Base-by-base conservation (phyloP, 2,888 invertebrate species). In the Temnothorax unifasciatus region DNA sequence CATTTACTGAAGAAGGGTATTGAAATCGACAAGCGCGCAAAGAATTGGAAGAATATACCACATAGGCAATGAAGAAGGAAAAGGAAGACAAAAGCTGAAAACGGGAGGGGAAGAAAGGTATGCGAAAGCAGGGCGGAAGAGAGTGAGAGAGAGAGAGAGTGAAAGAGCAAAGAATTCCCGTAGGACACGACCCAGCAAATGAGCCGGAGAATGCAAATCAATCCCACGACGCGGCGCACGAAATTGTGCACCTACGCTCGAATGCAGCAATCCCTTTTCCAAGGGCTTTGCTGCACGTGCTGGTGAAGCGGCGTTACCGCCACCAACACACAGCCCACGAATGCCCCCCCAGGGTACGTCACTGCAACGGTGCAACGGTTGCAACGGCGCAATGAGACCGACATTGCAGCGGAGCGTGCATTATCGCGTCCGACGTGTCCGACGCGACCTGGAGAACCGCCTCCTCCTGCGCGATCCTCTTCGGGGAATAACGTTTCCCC, bases 171-270 rank as follows among this genome's bases (percentile, higher is more conserved):
- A 83, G 68, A 69, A 76, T 41, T 92, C 94, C 92, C 93, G 79
- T 50, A 88, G 92, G 93, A 93, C 90, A 88, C 91, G 92, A 92
- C 93, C 93, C 92, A 83, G 92, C 91, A 93, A 94, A 94, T 94
- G 93, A 94, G 93, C 93, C 92, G 90, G 92, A 91, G 93, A 93
- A 94, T 94, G 94, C 94, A 94, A 94, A 94, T 94, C 94, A 94
- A 94, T 93, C 93, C 94, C 93, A 90, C 87, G 92, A 90, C 91
- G 91, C 92, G 83, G 85, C 88, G 89, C 90, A 90, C 92, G 88
- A 91, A 92, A 93, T 93, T 92, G 92, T 91, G 90, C 92, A 89
- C 89, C 92, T 91, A 91, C 91, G 91, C 92, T 92, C 89, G 91
- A 91, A 91, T 92, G 93, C 91, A 90, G 91, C 92, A 92, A 93